phyloP scores from a whole-genome alignment of 2,113 vertebrate genomes.

The Solea senegalensis region DNA sequence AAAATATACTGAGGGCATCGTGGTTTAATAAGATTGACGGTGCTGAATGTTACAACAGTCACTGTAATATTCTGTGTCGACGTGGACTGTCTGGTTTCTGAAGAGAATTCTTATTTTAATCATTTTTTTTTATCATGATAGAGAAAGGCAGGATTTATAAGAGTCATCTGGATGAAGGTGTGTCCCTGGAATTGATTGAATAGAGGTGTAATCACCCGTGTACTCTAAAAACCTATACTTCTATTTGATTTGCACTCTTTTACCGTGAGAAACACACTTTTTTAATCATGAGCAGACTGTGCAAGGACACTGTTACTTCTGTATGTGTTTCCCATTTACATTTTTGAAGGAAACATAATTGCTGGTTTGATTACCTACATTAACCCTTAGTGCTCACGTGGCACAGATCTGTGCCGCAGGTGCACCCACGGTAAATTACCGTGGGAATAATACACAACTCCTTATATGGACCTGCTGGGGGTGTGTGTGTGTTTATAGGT shows the following conservation, averaged over 20 bases:
- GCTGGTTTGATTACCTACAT: not conserved
- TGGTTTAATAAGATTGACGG: slow-evolving; percentile 18
- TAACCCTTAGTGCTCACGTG: no score
- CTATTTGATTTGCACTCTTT: not conserved
- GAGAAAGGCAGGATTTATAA: slow-evolving; percentile 22
- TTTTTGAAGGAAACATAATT: not conserved
- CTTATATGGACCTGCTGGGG: no score
- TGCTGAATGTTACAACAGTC: slow-evolving; percentile 18
- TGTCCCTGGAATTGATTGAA: not conserved
- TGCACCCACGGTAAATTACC: no score
- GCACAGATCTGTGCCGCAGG: no score
- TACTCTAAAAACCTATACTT: not conserved
- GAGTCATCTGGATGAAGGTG: not conserved
- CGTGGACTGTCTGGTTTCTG: slow-evolving; percentile 1
- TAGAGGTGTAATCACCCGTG: not conserved
- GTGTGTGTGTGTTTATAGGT: no score
- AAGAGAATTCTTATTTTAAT: slow-evolving; percentile 19
- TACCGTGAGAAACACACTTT: not conserved
- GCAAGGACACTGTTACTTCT: no score
- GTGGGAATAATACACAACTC: no score
- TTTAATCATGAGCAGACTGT: no score
- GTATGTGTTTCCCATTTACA: not conserved
- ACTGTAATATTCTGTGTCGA: slow-evolving; percentile 19
- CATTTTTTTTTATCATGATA: slow-evolving; percentile 24
- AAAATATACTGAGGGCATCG: slow-evolving; percentile 20